phyloP scores from a whole-genome alignment of 2,113 vertebrate species.

The Grantiella picta region DNA sequence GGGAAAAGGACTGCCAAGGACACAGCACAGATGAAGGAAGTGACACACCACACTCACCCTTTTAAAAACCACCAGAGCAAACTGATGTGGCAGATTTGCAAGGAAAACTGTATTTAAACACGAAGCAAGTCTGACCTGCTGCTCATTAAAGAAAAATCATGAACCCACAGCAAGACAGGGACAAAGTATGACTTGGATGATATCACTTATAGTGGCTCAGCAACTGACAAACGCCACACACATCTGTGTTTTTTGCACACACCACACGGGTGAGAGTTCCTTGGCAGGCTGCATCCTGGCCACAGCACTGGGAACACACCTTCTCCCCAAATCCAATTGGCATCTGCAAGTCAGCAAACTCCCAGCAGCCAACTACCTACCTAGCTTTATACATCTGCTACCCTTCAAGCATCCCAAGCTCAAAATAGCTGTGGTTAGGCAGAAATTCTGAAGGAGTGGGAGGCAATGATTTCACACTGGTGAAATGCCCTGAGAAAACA shows the following conservation, averaged over 20 bases:
- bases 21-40: rapidly evolving
- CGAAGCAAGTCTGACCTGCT: not conserved
- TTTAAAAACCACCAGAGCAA: not conserved
- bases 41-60: rapidly evolving
- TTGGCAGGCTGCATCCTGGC: not conserved
- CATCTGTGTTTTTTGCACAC: rapidly evolving
- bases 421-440: not conserved
- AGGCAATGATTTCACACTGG: not conserved
- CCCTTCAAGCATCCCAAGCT: not conserved
- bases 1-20: not conserved
- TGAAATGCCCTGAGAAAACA: not conserved
- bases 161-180: not conserved
- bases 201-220: rapidly evolving
- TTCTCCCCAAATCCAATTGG: not conserved
- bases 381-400: rapidly evolving
- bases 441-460: not conserved
- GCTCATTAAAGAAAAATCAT: not conserved
- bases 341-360: too few species aligned
- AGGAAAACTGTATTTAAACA: not conserved
- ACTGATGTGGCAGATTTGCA: not conserved
- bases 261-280: not conserved
- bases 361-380: not conserved
- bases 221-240: not conserved
- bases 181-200: not conserved
- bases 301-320: not conserved